Percentiles rank a stretch among this genome's conserved stretches.
Evolutionary conservation across 2,888 invertebrate genomes (phyloP).

Genomic region (Malachius bipustulatus): DNA sequence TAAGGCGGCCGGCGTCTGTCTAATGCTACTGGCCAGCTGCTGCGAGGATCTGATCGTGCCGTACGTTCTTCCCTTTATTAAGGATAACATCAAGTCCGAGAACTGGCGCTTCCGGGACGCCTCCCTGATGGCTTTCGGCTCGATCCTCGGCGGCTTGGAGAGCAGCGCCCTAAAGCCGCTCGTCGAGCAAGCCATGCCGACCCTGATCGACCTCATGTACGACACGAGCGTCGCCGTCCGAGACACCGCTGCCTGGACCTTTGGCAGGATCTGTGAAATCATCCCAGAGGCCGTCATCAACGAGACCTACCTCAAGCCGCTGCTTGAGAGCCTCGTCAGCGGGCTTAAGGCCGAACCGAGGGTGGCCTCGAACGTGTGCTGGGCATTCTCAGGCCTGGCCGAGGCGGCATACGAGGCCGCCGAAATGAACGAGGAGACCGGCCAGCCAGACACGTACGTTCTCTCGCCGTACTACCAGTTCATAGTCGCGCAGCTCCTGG

Average conservation of each 20-base stretch:
- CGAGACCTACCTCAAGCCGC: conserved; percentile 67
- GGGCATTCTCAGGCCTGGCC: conserved; percentile 89
- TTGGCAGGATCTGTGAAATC: conserved; percentile 95
- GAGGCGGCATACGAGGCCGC: conserved; percentile 94
- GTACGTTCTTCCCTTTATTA: conserved; percentile 91
- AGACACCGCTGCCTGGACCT: conserved; percentile 97
- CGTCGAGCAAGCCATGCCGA: conserved; percentile 94
- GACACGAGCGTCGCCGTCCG: conserved; percentile 89
- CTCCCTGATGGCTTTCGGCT: conserved; percentile 97
- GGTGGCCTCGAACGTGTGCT: conserved; percentile 97
- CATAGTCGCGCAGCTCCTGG: conserved; percentile 81
- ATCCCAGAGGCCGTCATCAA: conserved; percentile 91
- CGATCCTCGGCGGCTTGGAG: conserved; percentile 72
- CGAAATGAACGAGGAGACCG: conserved; percentile 50
- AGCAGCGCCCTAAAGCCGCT: conserved; percentile 76
- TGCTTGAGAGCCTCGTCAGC: conserved; percentile 68
- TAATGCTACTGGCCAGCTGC: conserved; percentile 94
- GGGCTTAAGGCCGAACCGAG: conserved; percentile 88
- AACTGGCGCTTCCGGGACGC: conserved; percentile 87
- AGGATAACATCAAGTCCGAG: conserved; percentile 81
- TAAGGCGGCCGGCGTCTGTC: conserved; percentile 97
- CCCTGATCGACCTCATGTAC: conserved; percentile 87
- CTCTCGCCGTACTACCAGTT: conserved; percentile 89
- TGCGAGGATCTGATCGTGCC: conserved; percentile 97
- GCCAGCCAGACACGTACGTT: conserved; percentile 81